Conservation (phyloP, 2,113 vertebrate genomes). For the Cepphus grylle region DNA sequence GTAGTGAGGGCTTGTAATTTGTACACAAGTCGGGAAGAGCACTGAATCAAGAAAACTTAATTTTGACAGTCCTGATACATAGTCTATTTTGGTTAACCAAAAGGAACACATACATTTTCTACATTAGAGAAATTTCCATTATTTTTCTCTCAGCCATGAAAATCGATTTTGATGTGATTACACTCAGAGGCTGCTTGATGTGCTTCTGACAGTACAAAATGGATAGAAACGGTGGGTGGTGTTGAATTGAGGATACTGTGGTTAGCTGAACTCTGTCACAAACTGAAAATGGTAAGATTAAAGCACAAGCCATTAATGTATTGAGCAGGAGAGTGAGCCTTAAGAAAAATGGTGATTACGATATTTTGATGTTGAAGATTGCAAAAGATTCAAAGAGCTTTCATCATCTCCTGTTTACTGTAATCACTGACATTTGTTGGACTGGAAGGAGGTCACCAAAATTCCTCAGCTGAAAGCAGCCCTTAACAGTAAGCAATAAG, state of each 20-base stretch:
- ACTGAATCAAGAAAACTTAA: slow-evolving; percentile 79
- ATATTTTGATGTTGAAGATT: slow-evolving; percentile 25
- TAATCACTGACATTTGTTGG: background rate
- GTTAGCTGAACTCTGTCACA: slow-evolving; percentile 68
- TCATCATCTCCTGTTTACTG: background rate
- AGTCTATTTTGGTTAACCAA: slow-evolving; percentile 98
- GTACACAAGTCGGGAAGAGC: slow-evolving; percentile 70
- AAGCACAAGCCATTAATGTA: slow-evolving; percentile 67
- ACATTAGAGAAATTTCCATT: slow-evolving; percentile 98
- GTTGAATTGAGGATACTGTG: slow-evolving; percentile 73
- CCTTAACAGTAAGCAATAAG: background rate
- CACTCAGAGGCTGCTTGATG: slow-evolving; percentile 85
- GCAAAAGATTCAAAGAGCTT: background rate
- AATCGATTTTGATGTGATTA: slow-evolving; percentile 99
- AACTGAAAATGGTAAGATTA: slow-evolving; percentile 73
- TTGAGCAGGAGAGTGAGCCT: slow-evolving; percentile 24
- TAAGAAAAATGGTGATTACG: background rate
- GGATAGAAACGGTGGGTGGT: slow-evolving; percentile 83
- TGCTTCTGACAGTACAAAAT: slow-evolving; percentile 87
- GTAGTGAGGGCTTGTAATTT: slow-evolving; percentile 50
- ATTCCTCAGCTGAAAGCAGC: background rate
- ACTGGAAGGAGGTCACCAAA: background rate
- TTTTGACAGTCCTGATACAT: slow-evolving; percentile 94
- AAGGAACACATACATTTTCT: slow-evolving; percentile 98
- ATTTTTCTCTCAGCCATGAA: slow-evolving; percentile 98